Evolutionary conservation across 2,888 invertebrate genomes (phyloP).

Genomic region (Ornithoptera priamus): DNA sequence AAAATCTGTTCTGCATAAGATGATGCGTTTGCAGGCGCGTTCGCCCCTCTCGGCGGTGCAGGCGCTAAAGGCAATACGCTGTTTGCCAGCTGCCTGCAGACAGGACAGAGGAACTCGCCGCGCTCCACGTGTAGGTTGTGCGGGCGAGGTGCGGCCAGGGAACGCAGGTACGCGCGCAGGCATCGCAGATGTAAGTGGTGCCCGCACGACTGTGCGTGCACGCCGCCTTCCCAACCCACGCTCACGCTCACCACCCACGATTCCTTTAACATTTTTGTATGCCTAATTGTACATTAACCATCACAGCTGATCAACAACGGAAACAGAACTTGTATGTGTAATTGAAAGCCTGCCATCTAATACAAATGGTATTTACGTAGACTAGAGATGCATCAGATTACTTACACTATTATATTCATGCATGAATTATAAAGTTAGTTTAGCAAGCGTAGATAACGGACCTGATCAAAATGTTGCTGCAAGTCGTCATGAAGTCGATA

Average conservation of each 20-base stretch:
- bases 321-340: background rate
- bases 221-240: slow-evolving; percentile 94
- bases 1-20: slow-evolving; percentile 73
- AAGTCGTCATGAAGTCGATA: slow-evolving; percentile 88
- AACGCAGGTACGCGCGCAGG: slow-evolving; percentile 92
- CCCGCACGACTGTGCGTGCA: slow-evolving; percentile 96
- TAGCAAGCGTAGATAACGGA: slow-evolving; percentile 41
- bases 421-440: too few relatives aligned
- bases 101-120: slow-evolving; percentile 96
- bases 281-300: background rate
- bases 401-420: too few relatives aligned
- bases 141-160: slow-evolving; percentile 87
- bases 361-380: too few relatives aligned
- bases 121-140: slow-evolving; percentile 83
- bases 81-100: slow-evolving; percentile 89
- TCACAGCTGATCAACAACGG: background rate
- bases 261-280: slow-evolving; percentile 66
- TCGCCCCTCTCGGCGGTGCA: slow-evolving; percentile 82
- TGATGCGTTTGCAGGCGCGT: slow-evolving; percentile 78
- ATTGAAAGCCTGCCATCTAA: too few relatives aligned
- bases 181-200: slow-evolving; percentile 98
- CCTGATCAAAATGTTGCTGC: slow-evolving; percentile 87
- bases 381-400: too few relatives aligned
- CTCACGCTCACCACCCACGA: slow-evolving; percentile 88
- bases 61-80: slow-evolving; percentile 92